These are phyloP conservation scores for Andricus curvator DNA, from an alignment of 2,888 invertebrate species.

Conservation along the genomic window DNA sequence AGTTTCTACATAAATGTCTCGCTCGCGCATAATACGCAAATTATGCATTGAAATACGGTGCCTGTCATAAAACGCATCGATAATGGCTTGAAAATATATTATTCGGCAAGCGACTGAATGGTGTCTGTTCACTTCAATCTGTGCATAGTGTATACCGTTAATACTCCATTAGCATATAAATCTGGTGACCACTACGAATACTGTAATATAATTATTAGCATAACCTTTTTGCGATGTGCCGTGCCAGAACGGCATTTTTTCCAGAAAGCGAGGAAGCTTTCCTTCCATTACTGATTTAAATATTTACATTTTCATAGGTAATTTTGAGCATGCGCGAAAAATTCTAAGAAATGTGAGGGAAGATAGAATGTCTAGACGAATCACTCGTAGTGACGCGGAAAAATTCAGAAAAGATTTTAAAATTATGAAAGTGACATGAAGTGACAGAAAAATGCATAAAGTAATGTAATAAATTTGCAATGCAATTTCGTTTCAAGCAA, in stretches of 20 bases:
- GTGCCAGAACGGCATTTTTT: not conserved
- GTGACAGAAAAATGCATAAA: not conserved
- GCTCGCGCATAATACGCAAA: slow-evolving; percentile 52
- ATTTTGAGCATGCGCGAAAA: not conserved
- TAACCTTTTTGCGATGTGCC: slow-evolving; percentile 46
- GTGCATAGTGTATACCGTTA: slow-evolving; percentile 49
- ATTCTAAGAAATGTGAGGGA: not conserved
- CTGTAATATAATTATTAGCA: slow-evolving; percentile 61
- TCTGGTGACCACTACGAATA: slow-evolving; percentile 61
- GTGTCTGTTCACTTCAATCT: slow-evolving; percentile 53
- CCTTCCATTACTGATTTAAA: not conserved
- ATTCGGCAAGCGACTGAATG: slow-evolving; percentile 12
- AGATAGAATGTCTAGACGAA: not conserved
- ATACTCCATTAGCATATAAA: slow-evolving; percentile 66
- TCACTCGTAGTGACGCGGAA: not conserved
- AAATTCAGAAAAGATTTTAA: not conserved
- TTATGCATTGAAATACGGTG: slow-evolving; percentile 62
- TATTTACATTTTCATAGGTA: slow-evolving; percentile 5
- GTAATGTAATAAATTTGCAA: not conserved
- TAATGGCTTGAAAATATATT: slow-evolving; percentile 57
- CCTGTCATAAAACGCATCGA: slow-evolving; percentile 59
- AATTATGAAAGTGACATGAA: not conserved
- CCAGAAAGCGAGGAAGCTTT: not conserved
- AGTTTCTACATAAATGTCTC: not conserved
- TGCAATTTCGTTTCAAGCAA: not conserved